Evolutionary conservation across 1,140 invertebrate species (phyloP), one percentile per base, ranked within the genome.

Genomic region (Phortica variegata): DNA sequence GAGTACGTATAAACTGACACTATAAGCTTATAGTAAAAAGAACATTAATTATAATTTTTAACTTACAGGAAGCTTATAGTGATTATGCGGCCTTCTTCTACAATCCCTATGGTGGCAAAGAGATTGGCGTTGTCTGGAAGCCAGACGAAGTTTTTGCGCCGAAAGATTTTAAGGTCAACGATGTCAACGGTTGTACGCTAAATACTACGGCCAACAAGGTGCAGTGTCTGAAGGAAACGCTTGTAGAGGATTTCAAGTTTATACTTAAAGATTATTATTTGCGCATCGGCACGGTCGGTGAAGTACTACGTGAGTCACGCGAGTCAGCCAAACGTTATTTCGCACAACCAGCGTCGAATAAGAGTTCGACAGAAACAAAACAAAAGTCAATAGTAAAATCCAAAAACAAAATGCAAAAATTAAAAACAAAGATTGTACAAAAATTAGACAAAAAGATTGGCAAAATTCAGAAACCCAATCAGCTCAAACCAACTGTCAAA

Each of bases 71-170:
- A 42, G 82, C 82, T 42, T 96, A 89, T 75, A 81, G 80, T 3
- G 84, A 93, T 21, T 85, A 85, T 60, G 91, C 90, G 1, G 69
- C 93, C 20, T 96, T 97, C 74, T 95, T 97, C 72, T 84, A 94
- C 73, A 89, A 97, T 76, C 77, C 79, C 0, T 92, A 87, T 78
- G 93, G 93, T 16, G 91, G 91, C 19, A 81, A 83, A 49, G 76
- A 84, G 7, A 87, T 97, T 52, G 90, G 84, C 7, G 86, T 95
- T 41, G 72, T 94, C 12, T 89, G 93, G 81, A 92, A 88, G 72
- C 90, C 91, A 6, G 66, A 79, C 39, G 62, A 79, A 29, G 78
- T 82, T 1, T 73, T 83, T 16, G 80, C 85, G 42, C 43, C 62
- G 0, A 82, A 80, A 55, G 82, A 88, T 2, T 88, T 93, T 52